These are phyloP conservation scores for Drosophila carrolli DNA, from an alignment of 1,140 invertebrate species.

Conservation along the genomic window DNA sequence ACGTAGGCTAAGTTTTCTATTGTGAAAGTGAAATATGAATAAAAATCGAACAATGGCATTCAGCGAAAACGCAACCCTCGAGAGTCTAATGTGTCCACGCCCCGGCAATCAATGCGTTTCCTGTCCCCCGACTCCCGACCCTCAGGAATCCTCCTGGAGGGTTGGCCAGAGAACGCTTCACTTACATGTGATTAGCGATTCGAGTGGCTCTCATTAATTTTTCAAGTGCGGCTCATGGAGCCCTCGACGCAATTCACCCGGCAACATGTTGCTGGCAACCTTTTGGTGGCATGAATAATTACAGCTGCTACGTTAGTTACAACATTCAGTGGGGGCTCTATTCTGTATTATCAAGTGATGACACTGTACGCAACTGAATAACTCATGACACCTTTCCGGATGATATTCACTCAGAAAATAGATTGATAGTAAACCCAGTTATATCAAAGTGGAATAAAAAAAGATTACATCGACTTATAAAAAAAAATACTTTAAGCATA, in stretches of 20 bases:
- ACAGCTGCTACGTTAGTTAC: slow-evolving; percentile 20
- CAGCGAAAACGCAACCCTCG: slow-evolving; percentile 61
- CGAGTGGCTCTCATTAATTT: slow-evolving; percentile 79
- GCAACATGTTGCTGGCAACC: slow-evolving; percentile 71
- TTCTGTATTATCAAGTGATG: slow-evolving; percentile 10
- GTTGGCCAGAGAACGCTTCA: slow-evolving; percentile 50
- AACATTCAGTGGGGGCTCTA: not conserved
- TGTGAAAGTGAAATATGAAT: slow-evolving; percentile 48
- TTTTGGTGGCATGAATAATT: slow-evolving; percentile 36
- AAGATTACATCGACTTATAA: too few relatives aligned
- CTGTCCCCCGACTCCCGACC: slow-evolving; percentile 7
- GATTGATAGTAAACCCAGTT: not conserved
- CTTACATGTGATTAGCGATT: slow-evolving; percentile 79
- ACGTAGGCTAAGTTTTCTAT: slow-evolving; percentile 56
- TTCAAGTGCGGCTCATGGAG: slow-evolving; percentile 69
- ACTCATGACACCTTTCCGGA: not conserved
- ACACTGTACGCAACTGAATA: slow-evolving; percentile 20
- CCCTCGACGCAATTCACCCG: slow-evolving; percentile 36
- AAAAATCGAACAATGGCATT: slow-evolving; percentile 59
- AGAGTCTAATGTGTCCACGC: slow-evolving; percentile 27
- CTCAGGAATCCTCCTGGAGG: slow-evolving; percentile 36
- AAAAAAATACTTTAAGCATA: too few relatives aligned
- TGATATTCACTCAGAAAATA: not conserved
- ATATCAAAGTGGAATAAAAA: too few relatives aligned
- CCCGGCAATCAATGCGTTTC: slow-evolving; percentile 36